Evolutionary conservation across 2,113 vertebrate species (phyloP), one percentile per base, ranked within the genome.

Genomic region (Onychostoma macrolepis): DNA sequence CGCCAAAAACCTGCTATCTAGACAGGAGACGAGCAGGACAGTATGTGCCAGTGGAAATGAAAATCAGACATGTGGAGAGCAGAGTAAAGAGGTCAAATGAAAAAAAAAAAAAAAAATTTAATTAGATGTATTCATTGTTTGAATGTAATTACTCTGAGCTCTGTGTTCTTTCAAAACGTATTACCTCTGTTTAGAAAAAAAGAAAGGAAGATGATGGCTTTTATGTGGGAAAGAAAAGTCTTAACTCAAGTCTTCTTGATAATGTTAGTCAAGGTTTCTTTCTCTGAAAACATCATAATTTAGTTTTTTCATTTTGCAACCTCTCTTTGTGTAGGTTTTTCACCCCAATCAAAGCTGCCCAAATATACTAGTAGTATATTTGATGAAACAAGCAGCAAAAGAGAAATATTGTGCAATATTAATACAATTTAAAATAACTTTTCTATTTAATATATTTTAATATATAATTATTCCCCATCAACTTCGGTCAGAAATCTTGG

Each of bases 41-140:
- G 43, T 21, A 56, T 50, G n/a, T 21, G 76, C 75, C 30, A 61
- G 6, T 24, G 33, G 28, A 71, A 86, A 30, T 36, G 19, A 78
- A 28, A 80, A 58, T 72, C 10, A 71, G 24, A 72, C 33, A 24
- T 4, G 48, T n/a, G 69, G n/a, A 61, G 26, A 58, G 63, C 33
- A 24, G 15, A 45, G 36, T 43, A 61, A 11, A 33, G 65, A 74
- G 53, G 33, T 24, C 50, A 41, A 15, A 15, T 1, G 33, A 7
- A 43, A 43, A 12, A 9, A 12, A 26, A 7, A 43, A 43, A 12
- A 79, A 19, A 38, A 86, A 11, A 80, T 53, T n/a, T 50, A 11
- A 79, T 24, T 15, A 56, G 43, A 86, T 33, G 21, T 53, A 63
- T 81, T 65, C 80, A 45, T 81, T 81, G 56, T 80, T 81, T 81